These are phyloP conservation scores for Hypsopygia costalis DNA, from an alignment of 2,888 invertebrate genomes.

Conservation along the genomic window DNA sequence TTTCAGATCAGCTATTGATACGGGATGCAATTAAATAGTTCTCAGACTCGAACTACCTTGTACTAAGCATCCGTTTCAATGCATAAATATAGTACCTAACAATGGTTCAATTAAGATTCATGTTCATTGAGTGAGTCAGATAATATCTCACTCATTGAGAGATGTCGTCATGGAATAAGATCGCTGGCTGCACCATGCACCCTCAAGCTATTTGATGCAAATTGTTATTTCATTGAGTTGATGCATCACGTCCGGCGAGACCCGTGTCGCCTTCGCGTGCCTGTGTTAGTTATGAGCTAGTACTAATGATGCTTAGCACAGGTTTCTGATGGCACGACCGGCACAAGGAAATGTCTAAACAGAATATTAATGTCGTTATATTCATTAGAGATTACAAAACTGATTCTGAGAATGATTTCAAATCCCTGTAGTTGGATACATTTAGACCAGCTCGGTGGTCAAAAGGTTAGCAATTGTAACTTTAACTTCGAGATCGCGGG, in stretches of 20 bases:
- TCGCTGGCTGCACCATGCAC: slow-evolving; percentile 10
- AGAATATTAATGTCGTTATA: too few species aligned
- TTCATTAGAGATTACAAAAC: too few species aligned
- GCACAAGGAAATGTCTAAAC: background rate
- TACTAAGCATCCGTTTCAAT: background rate
- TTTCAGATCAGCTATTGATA: too few species aligned
- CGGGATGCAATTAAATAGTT: background rate
- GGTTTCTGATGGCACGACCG: slow-evolving; percentile 14
- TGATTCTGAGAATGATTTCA: too few species aligned
- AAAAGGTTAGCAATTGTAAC: too few species aligned
- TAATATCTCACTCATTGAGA: slow-evolving; percentile 57
- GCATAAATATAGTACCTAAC: slow-evolving; percentile 6
- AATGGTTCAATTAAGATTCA: slow-evolving; percentile 66
- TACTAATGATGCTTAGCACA: slow-evolving; percentile 19
- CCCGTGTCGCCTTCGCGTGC: slow-evolving; percentile 52
- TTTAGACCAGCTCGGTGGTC: too few species aligned
- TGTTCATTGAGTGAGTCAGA: slow-evolving; percentile 73
- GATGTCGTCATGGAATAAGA: slow-evolving; percentile 35
- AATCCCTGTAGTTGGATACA: too few species aligned
- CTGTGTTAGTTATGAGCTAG: slow-evolving; percentile 24
- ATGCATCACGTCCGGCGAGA: slow-evolving; percentile 56
- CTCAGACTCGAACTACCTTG: background rate
- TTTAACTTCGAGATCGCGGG: too few species aligned
- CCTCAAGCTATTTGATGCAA: slow-evolving; percentile 29
- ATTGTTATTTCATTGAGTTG: slow-evolving; percentile 63